A percentile compares a stretch with the other conserved stretches of the same genome.
phyloP scores from a whole-genome alignment of 1,140 invertebrate genomes.

The Drosophila pseudoobscura region DNA sequence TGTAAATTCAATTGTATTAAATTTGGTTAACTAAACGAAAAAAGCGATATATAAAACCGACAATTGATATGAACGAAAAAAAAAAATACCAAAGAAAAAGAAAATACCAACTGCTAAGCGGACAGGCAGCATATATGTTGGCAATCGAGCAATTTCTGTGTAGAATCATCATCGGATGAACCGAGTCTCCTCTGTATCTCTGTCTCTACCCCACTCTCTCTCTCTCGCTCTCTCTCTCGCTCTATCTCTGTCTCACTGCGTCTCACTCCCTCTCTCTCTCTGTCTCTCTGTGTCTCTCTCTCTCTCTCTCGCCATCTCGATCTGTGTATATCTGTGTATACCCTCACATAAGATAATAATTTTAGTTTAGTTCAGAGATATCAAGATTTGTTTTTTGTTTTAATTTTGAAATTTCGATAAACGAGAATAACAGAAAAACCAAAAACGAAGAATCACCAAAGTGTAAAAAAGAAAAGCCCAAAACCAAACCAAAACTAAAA shows the following conservation, averaged over 20 bases:
- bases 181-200: slow-evolving; percentile 3
- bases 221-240: slow-evolving; percentile 6
- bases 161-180: slow-evolving; percentile 51
- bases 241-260: slow-evolving; percentile 8
- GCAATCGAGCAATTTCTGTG: slow-evolving; percentile 83
- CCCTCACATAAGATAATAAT: slow-evolving; percentile 10
- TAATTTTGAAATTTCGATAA: slow-evolving; percentile 62
- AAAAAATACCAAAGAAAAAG: slow-evolving; percentile 9
- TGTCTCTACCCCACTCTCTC: slow-evolving; percentile 20
- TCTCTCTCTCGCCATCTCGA: neutral
- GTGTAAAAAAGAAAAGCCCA: slow-evolving; percentile 24
- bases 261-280: slow-evolving; percentile 22
- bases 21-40: slow-evolving; percentile 65
- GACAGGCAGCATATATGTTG: slow-evolving; percentile 83
- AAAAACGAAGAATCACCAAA: slow-evolving; percentile 11
- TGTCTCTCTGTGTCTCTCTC: slow-evolving; percentile 8
- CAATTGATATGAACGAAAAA: slow-evolving; percentile 21
- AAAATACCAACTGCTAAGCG: slow-evolving; percentile 54
- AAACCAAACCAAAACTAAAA: slow-evolving; percentile 26
- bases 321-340: slow-evolving; percentile 24
- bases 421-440: slow-evolving; percentile 24
- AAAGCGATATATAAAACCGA: slow-evolving; percentile 51
- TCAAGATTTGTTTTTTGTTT: slow-evolving; percentile 49
- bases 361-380: slow-evolving; percentile 31
- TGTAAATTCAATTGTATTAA: slow-evolving; percentile 77